phyloP scores from a whole-genome alignment of 2,113 vertebrate species.

The Desmodus rotundus region DNA sequence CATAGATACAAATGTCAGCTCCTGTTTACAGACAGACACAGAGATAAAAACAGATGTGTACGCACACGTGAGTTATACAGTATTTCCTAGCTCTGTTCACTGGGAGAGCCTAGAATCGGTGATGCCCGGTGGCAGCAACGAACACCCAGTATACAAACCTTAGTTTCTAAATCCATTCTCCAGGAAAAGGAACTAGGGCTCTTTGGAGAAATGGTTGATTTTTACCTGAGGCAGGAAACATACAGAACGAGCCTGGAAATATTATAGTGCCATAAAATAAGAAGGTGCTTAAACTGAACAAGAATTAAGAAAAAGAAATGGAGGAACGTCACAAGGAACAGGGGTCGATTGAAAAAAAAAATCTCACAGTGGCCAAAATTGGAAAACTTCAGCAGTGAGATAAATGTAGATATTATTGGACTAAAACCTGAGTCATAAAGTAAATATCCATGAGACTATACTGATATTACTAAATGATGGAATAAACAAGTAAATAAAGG shows the following conservation, averaged over 20 bases:
- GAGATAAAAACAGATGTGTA: neutral
- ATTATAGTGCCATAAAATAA: neutral
- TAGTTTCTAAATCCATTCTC: neutral
- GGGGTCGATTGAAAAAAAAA: neutral
- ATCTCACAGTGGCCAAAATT: neutral
- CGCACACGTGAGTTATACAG: neutral
- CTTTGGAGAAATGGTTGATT: neutral
- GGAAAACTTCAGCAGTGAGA: neutral
- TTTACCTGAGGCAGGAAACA: neutral
- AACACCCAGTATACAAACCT: neutral
- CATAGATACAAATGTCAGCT: neutral
- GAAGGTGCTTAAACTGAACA: neutral
- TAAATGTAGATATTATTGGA: neutral
- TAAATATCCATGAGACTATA: neutral
- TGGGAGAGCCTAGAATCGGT: neutral
- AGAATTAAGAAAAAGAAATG: neutral
- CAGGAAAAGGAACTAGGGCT: neutral
- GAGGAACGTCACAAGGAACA: neutral
- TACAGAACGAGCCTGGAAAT: neutral
- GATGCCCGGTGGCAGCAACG: neutral
- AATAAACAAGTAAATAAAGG: neutral
- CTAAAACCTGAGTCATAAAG: neutral
- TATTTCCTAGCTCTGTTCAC: neutral
- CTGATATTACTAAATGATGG: neutral
- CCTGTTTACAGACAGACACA: neutral